Percentiles rank a stretch among this genome's conserved stretches.
Evolutionary conservation across 2,888 invertebrate species (phyloP).

Genomic region (Slavum lentiscoides): DNA sequence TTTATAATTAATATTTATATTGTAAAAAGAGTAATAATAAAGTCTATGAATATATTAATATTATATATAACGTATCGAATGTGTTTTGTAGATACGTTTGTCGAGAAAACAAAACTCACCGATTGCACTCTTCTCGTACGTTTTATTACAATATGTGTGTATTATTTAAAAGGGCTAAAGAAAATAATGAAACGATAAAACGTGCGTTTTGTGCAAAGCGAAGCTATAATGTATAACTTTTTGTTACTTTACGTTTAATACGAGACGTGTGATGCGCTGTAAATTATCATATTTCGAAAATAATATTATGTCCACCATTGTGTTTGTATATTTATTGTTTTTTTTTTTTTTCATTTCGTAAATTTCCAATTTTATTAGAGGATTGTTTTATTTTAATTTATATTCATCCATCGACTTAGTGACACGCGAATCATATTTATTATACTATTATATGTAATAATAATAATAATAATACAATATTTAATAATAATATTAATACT

Average conservation of each 20-base stretch:
- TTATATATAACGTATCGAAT: not conserved
- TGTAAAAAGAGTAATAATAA: slow-evolving; percentile 12
- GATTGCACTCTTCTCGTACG: slow-evolving; percentile 1
- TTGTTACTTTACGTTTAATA: not conserved
- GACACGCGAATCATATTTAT: slow-evolving; percentile 25
- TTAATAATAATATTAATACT: slow-evolving; percentile 17
- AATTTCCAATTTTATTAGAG: slow-evolving; percentile 46
- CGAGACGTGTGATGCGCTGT: not conserved
- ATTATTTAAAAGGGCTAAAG: not conserved
- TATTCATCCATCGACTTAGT: not conserved
- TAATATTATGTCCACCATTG: slow-evolving; percentile 34
- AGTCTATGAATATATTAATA: slow-evolving; percentile 14
- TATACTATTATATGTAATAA: not conserved
- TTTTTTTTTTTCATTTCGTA: slow-evolving; percentile 24
- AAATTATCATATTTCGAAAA: slow-evolving; percentile 34
- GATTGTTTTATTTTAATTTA: slow-evolving; percentile 23
- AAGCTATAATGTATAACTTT: slow-evolving; percentile 4
- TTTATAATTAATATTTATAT: slow-evolving; percentile 9
- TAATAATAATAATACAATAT: slow-evolving; percentile 20
- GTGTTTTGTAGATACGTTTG: slow-evolving; percentile 30
- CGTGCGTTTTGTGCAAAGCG: slow-evolving; percentile 10
- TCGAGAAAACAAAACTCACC: not conserved
- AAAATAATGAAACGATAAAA: not conserved
- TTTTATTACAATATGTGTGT: not conserved
- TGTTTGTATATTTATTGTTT: slow-evolving; percentile 17